phyloP scores from a whole-genome alignment of 2,113 vertebrate genomes.

The Crotophaga sulcirostris region DNA sequence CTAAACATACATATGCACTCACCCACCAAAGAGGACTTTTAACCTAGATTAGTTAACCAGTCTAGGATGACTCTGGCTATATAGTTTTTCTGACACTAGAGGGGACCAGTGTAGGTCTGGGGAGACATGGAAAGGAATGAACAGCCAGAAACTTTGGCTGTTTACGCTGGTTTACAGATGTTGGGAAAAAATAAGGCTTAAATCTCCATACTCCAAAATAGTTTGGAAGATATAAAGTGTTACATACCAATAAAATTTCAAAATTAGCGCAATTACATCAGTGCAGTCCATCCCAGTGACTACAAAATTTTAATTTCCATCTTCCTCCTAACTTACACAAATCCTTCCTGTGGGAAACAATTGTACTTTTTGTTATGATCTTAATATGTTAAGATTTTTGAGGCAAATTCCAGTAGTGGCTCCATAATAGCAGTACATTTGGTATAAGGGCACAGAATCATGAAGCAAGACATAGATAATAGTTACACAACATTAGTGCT shows the following conservation, averaged over 20 bases:
- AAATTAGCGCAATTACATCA: not conserved
- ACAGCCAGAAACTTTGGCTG: not conserved
- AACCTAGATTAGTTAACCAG: not conserved
- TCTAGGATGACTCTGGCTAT: not conserved
- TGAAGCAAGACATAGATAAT: not conserved
- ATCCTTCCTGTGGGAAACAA: not conserved
- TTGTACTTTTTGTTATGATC: not conserved
- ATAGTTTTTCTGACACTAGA: not conserved
- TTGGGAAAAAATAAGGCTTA: not conserved
- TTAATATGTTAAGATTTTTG: not conserved
- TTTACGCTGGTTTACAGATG: not conserved
- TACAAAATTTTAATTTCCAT: not conserved
- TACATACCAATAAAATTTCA: not conserved
- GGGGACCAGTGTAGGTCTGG: not conserved
- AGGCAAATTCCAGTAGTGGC: not conserved
- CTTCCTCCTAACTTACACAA: not conserved
- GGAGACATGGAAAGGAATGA: not conserved
- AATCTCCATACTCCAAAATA: not conserved
- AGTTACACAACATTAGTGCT: not conserved
- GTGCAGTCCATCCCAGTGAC: rapidly evolving
- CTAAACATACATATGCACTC: not conserved
- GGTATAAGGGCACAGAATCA: not conserved
- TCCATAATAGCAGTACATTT: not conserved
- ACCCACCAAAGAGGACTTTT: not conserved
- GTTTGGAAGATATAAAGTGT: not conserved